Conservation (phyloP, 2,797 vertebrate species). For the Liparis tanakae region DNA sequence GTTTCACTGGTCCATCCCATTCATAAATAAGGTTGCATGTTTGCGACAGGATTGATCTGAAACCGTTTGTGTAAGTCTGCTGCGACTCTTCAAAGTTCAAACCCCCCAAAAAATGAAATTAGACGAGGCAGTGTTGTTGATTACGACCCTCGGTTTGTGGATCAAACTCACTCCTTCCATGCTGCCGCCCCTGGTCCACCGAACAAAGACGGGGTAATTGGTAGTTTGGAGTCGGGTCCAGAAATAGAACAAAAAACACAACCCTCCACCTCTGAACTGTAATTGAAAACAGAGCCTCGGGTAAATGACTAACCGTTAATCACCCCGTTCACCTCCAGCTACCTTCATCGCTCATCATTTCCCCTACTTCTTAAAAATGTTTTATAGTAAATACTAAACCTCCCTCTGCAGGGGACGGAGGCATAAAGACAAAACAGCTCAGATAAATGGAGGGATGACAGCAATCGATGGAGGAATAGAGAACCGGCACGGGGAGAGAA, state of each 20-base stretch:
- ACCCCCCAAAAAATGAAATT: conserved; percentile 23
- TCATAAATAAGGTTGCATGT: background rate
- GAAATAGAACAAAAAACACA: conserved; percentile 49
- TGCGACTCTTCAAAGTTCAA: background rate
- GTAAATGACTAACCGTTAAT: conserved; percentile 68
- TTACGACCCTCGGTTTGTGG: conserved; percentile 25
- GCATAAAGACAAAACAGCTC: conserved; percentile 48
- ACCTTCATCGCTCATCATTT: conserved; percentile 45
- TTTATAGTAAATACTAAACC: conserved; percentile 35
- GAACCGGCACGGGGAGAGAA: conserved; percentile 51
- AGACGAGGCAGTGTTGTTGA: conserved; percentile 11
- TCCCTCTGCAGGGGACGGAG: conserved; percentile 19
- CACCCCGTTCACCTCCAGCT: conserved; percentile 36
- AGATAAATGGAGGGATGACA: conserved; percentile 48
- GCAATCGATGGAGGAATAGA: conserved; percentile 60
- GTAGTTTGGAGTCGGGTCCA: conserved; percentile 43
- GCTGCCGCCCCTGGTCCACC: background rate
- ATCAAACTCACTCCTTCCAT: conserved; percentile 3
- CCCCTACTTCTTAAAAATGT: conserved; percentile 17
- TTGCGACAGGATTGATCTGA: background rate
- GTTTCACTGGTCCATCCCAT: background rate
- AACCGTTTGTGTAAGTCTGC: background rate
- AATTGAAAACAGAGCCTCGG: conserved; percentile 60
- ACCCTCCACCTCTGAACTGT: conserved; percentile 62
- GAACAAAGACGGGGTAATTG: conserved; percentile 64